phyloP scores from a whole-genome alignment of 2,888 invertebrate species.

The Parnassius glacialis region DNA sequence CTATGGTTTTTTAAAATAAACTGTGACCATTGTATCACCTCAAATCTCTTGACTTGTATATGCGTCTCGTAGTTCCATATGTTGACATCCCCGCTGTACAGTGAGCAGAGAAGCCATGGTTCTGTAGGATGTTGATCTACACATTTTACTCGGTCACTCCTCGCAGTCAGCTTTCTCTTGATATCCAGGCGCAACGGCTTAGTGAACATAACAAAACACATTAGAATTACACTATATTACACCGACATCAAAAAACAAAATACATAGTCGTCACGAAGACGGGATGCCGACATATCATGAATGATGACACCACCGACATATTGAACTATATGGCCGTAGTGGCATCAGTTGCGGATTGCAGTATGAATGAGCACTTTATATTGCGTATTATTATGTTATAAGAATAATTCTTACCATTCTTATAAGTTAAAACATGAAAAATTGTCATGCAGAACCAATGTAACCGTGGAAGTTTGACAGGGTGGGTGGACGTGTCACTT shows the following conservation, averaged over 20 bases:
- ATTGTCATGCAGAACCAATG: slow-evolving; percentile 52
- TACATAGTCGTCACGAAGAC: slow-evolving; percentile 39
- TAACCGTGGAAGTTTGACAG: slow-evolving; percentile 65
- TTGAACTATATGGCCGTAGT: slow-evolving; percentile 47
- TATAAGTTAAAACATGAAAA: slow-evolving; percentile 70
- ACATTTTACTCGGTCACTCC: slow-evolving; percentile 99
- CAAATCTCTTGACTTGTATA: slow-evolving; percentile 90
- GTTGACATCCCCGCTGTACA: slow-evolving; percentile 99
- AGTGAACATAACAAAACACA: slow-evolving; percentile 50
- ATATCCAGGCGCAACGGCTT: slow-evolving; percentile 98
- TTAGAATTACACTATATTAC: slow-evolving; percentile 28
- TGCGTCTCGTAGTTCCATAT: slow-evolving; percentile 99
- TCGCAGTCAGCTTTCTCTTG: slow-evolving; percentile 97
- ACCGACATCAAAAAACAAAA: slow-evolving; percentile 4
- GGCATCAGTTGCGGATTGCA: background rate
- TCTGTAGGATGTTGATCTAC: slow-evolving; percentile 98
- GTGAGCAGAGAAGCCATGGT: slow-evolving; percentile 98
- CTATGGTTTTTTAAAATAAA: too few relatives aligned
- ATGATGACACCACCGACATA: slow-evolving; percentile 55
- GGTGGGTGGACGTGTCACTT: slow-evolving; percentile 74
- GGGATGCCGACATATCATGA: slow-evolving; percentile 53
- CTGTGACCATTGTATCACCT: slow-evolving; percentile 73
- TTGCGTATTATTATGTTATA: slow-evolving; percentile 33
- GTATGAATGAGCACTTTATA: slow-evolving; percentile 23
- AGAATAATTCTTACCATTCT: slow-evolving; percentile 64